Percentiles rank a stretch among this genome's conserved stretches.
phyloP scores from a whole-genome alignment of 2,888 invertebrate species.

The Ectobius pallidus region DNA sequence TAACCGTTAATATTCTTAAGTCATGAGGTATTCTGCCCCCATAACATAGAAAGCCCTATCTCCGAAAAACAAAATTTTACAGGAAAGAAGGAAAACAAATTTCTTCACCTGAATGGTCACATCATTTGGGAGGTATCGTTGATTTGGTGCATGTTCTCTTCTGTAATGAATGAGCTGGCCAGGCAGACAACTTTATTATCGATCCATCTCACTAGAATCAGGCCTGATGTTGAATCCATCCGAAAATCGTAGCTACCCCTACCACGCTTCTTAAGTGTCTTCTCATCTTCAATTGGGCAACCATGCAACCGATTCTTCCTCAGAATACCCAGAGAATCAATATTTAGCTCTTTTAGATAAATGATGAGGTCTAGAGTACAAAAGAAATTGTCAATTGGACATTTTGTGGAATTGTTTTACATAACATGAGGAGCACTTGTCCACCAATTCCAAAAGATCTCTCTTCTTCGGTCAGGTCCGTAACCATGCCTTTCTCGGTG shows the following conservation, averaged over 20 bases:
- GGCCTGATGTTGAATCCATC: not conserved
- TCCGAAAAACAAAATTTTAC: too few species aligned
- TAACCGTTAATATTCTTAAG: too few species aligned
- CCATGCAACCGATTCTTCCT: not conserved
- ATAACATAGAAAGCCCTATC: too few species aligned
- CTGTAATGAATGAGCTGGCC: conserved; percentile 15
- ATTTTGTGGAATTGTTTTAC: not conserved
- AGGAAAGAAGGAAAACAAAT: too few species aligned
- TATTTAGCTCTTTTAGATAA: not conserved
- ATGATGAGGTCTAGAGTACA: not conserved
- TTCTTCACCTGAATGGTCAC: too few species aligned
- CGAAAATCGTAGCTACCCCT: not conserved
- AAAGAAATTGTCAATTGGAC: conserved; percentile 1
- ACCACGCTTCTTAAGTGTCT: not conserved
- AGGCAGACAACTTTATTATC: conserved; percentile 15
- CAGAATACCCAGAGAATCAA: conserved; percentile 8
- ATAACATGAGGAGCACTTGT: not conserved
- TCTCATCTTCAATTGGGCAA: conserved; percentile 7
- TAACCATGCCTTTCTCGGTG: not conserved
- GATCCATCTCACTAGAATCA: not conserved
- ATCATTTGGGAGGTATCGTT: too few species aligned
- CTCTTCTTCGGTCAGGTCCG: not conserved
- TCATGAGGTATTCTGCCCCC: too few species aligned
- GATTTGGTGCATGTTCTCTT: too few species aligned
- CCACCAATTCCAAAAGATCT: not conserved